phyloP scores from a whole-genome alignment of 2,113 vertebrate species.

The Zosterops japonicus region DNA sequence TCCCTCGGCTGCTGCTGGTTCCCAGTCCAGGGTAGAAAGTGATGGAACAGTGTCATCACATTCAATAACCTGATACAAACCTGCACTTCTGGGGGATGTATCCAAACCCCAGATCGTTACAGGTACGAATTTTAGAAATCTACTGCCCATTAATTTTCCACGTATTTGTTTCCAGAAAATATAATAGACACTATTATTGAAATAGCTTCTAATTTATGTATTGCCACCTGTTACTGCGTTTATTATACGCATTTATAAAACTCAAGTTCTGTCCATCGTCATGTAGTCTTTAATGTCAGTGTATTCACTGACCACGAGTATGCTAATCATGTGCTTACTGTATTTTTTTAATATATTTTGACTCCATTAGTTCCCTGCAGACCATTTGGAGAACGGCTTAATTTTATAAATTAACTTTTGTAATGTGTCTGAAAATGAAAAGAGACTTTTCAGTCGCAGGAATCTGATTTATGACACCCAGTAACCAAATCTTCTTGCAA shows the following conservation, averaged over 20 bases:
- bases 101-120: not conserved
- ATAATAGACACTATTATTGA: not conserved
- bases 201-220: not conserved
- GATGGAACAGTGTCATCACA: not conserved
- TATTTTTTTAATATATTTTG: not conserved
- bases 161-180: not conserved
- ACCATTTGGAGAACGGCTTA: not conserved
- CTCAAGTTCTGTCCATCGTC: not conserved
- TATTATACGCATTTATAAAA: not conserved
- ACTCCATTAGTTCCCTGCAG: not conserved
- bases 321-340: not conserved
- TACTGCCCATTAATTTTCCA: not conserved
- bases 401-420: not conserved
- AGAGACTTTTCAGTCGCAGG: not conserved
- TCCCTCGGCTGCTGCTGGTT: not conserved
- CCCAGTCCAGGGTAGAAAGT: not conserved
- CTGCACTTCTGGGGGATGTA: accelerated
- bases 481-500: not conserved
- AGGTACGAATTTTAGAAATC: not conserved
- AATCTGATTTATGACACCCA: not conserved
- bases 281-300: not conserved
- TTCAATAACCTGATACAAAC: not conserved
- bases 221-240: not conserved
- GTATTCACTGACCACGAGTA: not conserved
- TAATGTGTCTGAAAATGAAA: not conserved